phyloP scores from a whole-genome alignment of 1,140 invertebrate genomes.

The Teleopsis dalmanni region DNA sequence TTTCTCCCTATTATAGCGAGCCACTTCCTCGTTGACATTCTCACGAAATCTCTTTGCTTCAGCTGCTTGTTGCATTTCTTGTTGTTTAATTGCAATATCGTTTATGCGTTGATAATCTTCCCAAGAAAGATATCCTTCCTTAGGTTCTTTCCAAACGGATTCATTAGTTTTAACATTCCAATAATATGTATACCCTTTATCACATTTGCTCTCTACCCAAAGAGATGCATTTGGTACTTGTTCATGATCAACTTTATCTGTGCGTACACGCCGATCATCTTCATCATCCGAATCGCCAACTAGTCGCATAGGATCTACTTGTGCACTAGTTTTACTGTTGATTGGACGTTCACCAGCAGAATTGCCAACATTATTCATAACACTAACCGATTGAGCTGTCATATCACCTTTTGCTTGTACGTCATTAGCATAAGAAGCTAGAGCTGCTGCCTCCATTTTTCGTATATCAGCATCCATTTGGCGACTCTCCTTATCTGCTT shows the following conservation, averaged over 20 bases:
- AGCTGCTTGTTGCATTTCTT: conserved; percentile 43
- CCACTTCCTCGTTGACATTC: conserved; percentile 39
- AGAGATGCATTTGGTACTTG: conserved; percentile 39
- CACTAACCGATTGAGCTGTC: conserved; percentile 51
- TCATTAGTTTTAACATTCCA: conserved; percentile 69
- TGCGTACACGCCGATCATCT: conserved; percentile 30
- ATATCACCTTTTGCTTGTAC: conserved; percentile 54
- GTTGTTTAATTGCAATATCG: conserved; percentile 46
- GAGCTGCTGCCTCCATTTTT: conserved; percentile 82
- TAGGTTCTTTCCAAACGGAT: conserved; percentile 57
- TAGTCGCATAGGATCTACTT: conserved; percentile 37
- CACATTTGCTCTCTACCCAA: conserved; percentile 61
- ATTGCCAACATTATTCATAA: conserved; percentile 16
- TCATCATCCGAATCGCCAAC: conserved; percentile 38
- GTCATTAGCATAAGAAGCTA: conserved; percentile 76
- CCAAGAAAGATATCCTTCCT: conserved; percentile 56
- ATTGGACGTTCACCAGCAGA: background rate
- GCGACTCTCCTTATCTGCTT: conserved; percentile 66
- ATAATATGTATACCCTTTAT: conserved; percentile 67
- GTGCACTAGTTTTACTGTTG: conserved; percentile 6
- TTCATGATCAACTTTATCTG: conserved; percentile 36
- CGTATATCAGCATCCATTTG: conserved; percentile 74
- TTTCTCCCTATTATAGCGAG: conserved; percentile 45
- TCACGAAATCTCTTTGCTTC: conserved; percentile 30
- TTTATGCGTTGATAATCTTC: conserved; percentile 55